Percentiles rank a stretch among this genome's conserved stretches.
These are phyloP conservation scores for Trichoplusia ni DNA, from an alignment of 1,140 invertebrate genomes.

Conservation along the genomic window DNA sequence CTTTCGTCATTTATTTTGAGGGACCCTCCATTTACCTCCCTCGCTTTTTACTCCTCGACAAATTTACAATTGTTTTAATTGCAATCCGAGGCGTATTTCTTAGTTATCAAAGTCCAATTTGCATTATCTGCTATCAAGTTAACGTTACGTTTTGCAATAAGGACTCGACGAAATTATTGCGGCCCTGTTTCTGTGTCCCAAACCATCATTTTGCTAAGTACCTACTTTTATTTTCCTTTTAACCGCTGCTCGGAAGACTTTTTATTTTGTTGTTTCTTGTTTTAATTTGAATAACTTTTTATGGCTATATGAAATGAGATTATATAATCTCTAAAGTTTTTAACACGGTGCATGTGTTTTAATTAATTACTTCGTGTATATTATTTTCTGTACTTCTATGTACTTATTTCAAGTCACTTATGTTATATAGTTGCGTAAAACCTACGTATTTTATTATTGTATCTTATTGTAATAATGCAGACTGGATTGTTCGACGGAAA, in stretches of 20 bases:
- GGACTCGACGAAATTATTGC: conserved; percentile 25
- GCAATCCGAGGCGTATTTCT: conserved; percentile 51
- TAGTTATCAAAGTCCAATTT: conserved; percentile 51
- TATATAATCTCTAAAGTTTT: conserved; percentile 8
- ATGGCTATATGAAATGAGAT: conserved; percentile 21
- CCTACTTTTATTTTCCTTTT: conserved; percentile 35
- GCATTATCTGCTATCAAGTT: conserved; percentile 35
- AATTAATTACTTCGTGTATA: too few relatives aligned
- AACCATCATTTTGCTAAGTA: conserved; percentile 32
- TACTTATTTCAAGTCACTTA: too few relatives aligned
- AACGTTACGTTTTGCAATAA: conserved; percentile 30
- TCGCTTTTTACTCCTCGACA: conserved; percentile 42
- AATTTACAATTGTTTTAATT: conserved; percentile 51
- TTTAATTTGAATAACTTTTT: conserved; percentile 29
- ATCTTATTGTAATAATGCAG: too few relatives aligned
- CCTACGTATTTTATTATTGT: too few relatives aligned
- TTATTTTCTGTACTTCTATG: too few relatives aligned
- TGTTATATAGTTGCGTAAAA: too few relatives aligned
- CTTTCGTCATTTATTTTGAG: conserved; percentile 54
- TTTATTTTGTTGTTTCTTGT: conserved; percentile 29
- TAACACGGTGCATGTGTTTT: background rate
- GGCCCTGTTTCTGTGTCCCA: conserved; percentile 28
- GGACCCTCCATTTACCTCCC: conserved; percentile 48
- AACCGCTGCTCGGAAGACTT: conserved; percentile 32
- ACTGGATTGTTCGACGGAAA: too few relatives aligned